A percentile compares a stretch with the other conserved stretches of the same genome.
Conservation (phyloP, 2,888 invertebrate species). For the Cerastoderma edule region DNA sequence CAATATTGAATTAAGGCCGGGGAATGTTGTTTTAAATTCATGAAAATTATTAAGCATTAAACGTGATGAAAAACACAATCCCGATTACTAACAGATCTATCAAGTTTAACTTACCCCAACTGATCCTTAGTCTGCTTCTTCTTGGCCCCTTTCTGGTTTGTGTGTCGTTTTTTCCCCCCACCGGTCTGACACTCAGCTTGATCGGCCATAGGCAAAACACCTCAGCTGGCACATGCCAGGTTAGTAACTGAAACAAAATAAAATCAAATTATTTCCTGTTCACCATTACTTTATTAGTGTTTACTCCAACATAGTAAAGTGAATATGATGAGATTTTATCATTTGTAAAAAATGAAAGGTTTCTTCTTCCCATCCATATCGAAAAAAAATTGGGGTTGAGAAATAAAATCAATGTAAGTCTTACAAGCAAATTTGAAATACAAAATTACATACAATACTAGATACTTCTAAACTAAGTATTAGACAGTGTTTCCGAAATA, state of each 20-base stretch:
- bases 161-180: slow-evolving; percentile 83
- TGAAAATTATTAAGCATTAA: too few species aligned
- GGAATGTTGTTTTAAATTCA: too few species aligned
- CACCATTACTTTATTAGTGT: background rate
- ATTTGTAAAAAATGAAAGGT: background rate
- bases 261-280: background rate
- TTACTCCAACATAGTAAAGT: background rate
- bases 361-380: too few species aligned
- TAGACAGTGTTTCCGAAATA: too few species aligned
- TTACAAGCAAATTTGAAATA: too few species aligned
- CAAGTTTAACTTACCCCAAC: slow-evolving; percentile 10
- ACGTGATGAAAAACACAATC: too few species aligned
- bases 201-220: slow-evolving; percentile 86
- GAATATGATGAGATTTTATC: background rate
- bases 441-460: too few species aligned
- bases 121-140: slow-evolving; percentile 35
- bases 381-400: too few species aligned
- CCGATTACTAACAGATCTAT: background rate
- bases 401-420: too few species aligned
- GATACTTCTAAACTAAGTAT: too few species aligned
- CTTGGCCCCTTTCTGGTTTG: slow-evolving; percentile 75
- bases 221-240: slow-evolving; percentile 88
- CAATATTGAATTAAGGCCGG: too few species aligned
- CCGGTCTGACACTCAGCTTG: slow-evolving; percentile 82
- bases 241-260: slow-evolving; percentile 40